These are phyloP conservation scores for Cephalopterus ornatus DNA, from an alignment of 2,113 vertebrate genomes.

Conservation along the genomic window DNA sequence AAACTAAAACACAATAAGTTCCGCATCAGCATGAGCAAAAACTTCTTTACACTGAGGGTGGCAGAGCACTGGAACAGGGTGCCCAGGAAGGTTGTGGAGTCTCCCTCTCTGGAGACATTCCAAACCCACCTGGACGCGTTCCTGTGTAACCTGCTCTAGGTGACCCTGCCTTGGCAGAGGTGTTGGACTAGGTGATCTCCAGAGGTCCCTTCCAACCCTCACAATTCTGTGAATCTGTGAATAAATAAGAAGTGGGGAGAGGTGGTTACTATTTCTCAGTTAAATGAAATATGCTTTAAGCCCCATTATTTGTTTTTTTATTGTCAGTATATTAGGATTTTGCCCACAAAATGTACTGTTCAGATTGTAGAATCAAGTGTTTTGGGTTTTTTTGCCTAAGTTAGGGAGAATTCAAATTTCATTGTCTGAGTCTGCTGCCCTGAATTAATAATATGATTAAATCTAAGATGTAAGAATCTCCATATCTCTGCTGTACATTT, in stretches of 20 bases:
- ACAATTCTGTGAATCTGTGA: not conserved
- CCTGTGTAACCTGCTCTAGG: not conserved
- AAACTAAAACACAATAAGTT: not conserved
- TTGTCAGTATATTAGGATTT: not conserved
- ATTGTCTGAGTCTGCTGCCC: not conserved
- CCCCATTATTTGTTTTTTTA: not conserved
- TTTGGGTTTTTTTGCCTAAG: rapidly evolving
- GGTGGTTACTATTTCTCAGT: not conserved
- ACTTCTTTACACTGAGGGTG: not conserved
- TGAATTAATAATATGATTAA: not conserved
- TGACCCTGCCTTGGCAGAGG: not conserved
- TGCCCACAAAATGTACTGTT: not conserved
- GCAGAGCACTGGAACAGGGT: not conserved
- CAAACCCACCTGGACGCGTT: not conserved
- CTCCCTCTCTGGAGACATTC: not conserved
- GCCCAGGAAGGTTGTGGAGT: not conserved
- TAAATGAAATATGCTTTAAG: not conserved
- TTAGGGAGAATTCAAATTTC: not conserved
- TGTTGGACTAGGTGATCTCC: rapidly evolving
- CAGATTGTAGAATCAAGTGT: not conserved
- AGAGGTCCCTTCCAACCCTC: not conserved
- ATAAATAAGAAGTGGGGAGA: not conserved
- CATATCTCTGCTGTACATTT: not conserved
- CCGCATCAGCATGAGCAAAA: not conserved
- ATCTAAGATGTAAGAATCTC: not conserved